Base-by-base conservation (phyloP, 1,140 invertebrate species). In the Sinonovacula constricta region DNA sequence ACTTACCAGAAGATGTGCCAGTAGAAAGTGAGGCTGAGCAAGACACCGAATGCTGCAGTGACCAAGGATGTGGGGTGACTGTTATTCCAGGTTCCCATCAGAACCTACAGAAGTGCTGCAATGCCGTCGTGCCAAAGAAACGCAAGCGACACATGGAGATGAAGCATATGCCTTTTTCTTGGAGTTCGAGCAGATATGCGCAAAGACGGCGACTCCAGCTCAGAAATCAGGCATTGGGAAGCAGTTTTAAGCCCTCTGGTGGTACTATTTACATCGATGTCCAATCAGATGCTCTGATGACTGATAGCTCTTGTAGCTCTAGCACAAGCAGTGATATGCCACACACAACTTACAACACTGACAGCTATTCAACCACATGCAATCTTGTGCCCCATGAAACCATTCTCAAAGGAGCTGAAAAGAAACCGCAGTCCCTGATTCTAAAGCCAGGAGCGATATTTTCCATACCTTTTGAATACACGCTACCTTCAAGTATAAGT, bases 71-170 rank as follows among this genome's bases (percentile, higher is more conserved):
- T 81, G 81, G 84, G 7, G 82, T 87, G 15, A 86, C 83, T 4
- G 76, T 87, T 12, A 87, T 86, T 62, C 86, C 85, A 3, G 82
- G 84, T 2, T 85, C 86, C 26, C 85, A 87, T 62, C 83, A 85
- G 69, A 54, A 75, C 24, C 82, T 83, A 3, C 83, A 87, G 54
- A 88, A 88, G 57, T 90, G 89, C 71, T 90, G 89, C 76, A 86
- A 80, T 82, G 81, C 87, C 18, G 86, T 90, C 14, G 69, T 89
- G 26, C 89, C 89, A 5, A 90, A 90, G 75, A 89, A 89, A 60
- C 81, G 89, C 15, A 89, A 88, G 57, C 79, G 83, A 18, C 89
- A 90, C 79, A 86, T 90, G 79, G 87, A 88, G 60, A 83, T 72
- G 22, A 87, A 89, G 39, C 88, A 90, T 75, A 83, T 83, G 79